Base-by-base conservation (phyloP, 2,888 invertebrate genomes). In the Oscheius myriophilus region DNA sequence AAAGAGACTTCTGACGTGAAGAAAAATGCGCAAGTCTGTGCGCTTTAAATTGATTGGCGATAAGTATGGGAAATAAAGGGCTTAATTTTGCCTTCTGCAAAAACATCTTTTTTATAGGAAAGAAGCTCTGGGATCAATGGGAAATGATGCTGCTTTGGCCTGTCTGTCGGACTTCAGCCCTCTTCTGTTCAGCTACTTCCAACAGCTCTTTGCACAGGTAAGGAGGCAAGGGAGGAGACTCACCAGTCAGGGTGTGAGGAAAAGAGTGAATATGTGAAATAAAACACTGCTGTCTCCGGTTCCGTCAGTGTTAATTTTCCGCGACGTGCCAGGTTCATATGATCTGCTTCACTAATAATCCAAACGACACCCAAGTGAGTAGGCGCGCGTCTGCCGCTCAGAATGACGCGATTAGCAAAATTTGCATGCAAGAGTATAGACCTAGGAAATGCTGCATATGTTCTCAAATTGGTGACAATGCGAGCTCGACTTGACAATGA, bases 91-190 rank as follows among this genome's bases (percentile, higher is more conserved):
- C 33, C 9, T 33, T 33, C 33, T 33, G 33, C 33, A 33, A 3
- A 6, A 9, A 41, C n/a, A 42, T 43, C 14, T 58, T 33, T 61
- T 64, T 86, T 88, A 42, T 88, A 96, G 95, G 88, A 97, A 97
- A 89, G 97, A 98, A 89, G 94, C 96, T 0, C 90, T 98, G 25
- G 98, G 98, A 64, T 97, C 96, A 39, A 98, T 98, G 98, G 98
- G 98, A 70, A 98, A 98, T 88, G 98, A 98, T 89, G 93, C 94
- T 0, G 97, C 98, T 0, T 89, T 98, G 79, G 98, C 98, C 11
- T 98, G 98, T 85, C 91, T 98, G 33, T 98, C 97, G 0, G 90
- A 91, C 87, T 96, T 94, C 89, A 93, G 96, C 87, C 98, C 98
- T 11, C 89, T 96, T 69, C 91, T 94, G 1, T 98, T 96, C 88